A percentile compares a stretch with the other conserved stretches of the same genome.
phyloP scores from a whole-genome alignment of 1,140 invertebrate genomes.

The Macrostomum lignano region DNA sequence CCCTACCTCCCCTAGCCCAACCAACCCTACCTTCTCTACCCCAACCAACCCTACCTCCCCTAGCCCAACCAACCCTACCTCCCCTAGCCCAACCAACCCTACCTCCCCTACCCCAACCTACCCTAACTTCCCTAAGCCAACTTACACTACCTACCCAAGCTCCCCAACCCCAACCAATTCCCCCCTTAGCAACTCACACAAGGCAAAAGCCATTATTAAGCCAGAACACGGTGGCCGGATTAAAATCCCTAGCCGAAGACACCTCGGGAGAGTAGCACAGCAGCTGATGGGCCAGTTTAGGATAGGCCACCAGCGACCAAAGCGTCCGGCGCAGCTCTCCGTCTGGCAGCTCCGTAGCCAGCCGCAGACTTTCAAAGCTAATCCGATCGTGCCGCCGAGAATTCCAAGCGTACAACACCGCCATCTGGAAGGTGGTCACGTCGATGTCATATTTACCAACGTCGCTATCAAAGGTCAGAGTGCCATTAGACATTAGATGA shows the following conservation, averaged over 20 bases:
- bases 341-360: slow-evolving; percentile 85
- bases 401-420: slow-evolving; percentile 96
- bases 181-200: slow-evolving; percentile 32
- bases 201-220: slow-evolving; percentile 80
- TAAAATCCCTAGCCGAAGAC: slow-evolving; percentile 65
- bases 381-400: slow-evolving; percentile 53
- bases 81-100: too few relatives aligned
- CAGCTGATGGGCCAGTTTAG: slow-evolving; percentile 71
- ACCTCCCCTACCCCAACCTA: too few relatives aligned
- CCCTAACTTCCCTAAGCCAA: too few relatives aligned
- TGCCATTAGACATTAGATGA: slow-evolving; percentile 94
- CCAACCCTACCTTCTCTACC: too few relatives aligned
- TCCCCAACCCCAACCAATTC: slow-evolving; percentile 8
- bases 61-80: too few relatives aligned
- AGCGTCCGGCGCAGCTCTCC: slow-evolving; percentile 73
- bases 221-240: slow-evolving; percentile 68
- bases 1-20: too few relatives aligned
- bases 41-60: too few relatives aligned
- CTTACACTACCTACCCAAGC: too few relatives aligned
- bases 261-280: slow-evolving; percentile 46
- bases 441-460: slow-evolving; percentile 83
- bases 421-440: slow-evolving; percentile 97
- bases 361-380: slow-evolving; percentile 65
- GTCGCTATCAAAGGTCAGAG: slow-evolving; percentile 54
- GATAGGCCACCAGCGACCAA: slow-evolving; percentile 83